phyloP scores from a whole-genome alignment of 2,888 invertebrate species.

The Harmothoe impar region DNA sequence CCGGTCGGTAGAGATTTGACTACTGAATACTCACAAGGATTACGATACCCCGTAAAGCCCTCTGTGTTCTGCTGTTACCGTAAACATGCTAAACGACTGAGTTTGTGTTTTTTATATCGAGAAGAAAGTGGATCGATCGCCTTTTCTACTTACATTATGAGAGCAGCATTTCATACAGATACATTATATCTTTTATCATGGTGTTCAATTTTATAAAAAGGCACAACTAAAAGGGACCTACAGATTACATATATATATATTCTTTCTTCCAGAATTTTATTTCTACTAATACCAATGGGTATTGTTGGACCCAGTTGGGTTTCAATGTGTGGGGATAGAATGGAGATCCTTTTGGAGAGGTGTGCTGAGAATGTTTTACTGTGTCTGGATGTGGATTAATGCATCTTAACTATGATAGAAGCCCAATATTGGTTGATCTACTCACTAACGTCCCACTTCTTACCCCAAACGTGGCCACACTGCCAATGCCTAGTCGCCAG shows the following conservation, averaged over 20 bases:
- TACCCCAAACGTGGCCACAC: no score
- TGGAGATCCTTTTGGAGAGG: background rate
- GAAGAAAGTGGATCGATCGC: conserved; percentile 14
- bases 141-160: conserved; percentile 46
- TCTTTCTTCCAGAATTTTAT: conserved; percentile 10
- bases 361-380: background rate
- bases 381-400: background rate
- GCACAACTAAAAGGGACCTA: background rate
- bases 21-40: background rate
- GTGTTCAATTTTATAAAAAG: conserved; percentile 24
- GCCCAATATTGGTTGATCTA: no score
- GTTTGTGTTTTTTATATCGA: conserved; percentile 8
- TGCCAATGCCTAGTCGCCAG: no score
- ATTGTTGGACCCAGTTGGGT: background rate
- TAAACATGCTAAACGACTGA: conserved; percentile 16
- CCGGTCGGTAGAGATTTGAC: background rate
- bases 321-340: background rate
- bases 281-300: conserved; percentile 26
- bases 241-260: background rate
- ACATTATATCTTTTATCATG: conserved; percentile 40
- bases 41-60: background rate
- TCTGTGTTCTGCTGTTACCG: conserved; percentile 18
- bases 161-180: conserved; percentile 51
- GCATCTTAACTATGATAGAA: no score
- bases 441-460: no score